Conservation (phyloP, 2,113 vertebrate genomes). For the Cryptomyrus ogoouensis region DNA sequence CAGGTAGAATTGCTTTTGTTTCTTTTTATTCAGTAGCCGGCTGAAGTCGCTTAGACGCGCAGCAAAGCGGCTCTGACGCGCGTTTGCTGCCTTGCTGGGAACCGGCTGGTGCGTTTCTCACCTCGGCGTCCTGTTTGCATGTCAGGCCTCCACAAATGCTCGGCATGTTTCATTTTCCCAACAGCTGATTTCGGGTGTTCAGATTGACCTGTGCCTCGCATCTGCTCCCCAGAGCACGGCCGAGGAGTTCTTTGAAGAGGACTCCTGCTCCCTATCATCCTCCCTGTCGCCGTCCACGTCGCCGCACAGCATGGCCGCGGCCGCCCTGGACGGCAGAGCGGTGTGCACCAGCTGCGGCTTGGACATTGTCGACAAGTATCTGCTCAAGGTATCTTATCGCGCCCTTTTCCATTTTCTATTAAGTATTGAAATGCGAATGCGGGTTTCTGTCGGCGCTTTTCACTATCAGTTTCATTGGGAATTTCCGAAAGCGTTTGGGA, state of each 20-base stretch:
- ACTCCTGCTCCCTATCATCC: slow-evolving; percentile 65
- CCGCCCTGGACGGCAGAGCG: slow-evolving; percentile 65
- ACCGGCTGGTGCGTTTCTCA: background rate
- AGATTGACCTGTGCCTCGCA: slow-evolving; percentile 4
- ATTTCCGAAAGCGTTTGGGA: background rate
- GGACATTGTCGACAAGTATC: slow-evolving; percentile 93
- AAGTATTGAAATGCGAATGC: too few species aligned
- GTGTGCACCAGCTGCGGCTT: slow-evolving; percentile 83
- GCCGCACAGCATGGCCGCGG: slow-evolving; percentile 78
- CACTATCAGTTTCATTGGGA: too few species aligned
- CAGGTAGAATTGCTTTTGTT: slow-evolving; percentile 44
- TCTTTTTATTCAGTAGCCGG: too few species aligned
- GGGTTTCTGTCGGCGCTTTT: background rate
- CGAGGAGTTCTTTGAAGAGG: slow-evolving; percentile 70
- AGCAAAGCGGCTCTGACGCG: too few species aligned
- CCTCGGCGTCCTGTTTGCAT: background rate
- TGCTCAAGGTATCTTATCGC: slow-evolving; percentile 78
- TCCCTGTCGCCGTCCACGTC: slow-evolving; percentile 72
- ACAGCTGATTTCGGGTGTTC: background rate
- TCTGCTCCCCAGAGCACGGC: slow-evolving; percentile 59
- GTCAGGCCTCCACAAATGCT: background rate
- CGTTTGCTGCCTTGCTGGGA: too few species aligned
- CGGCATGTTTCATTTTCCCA: background rate
- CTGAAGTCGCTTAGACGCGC: too few species aligned
- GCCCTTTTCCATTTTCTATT: too few species aligned